Conservation (phyloP, 2,113 vertebrate species). For the Notothenia coriiceps region DNA sequence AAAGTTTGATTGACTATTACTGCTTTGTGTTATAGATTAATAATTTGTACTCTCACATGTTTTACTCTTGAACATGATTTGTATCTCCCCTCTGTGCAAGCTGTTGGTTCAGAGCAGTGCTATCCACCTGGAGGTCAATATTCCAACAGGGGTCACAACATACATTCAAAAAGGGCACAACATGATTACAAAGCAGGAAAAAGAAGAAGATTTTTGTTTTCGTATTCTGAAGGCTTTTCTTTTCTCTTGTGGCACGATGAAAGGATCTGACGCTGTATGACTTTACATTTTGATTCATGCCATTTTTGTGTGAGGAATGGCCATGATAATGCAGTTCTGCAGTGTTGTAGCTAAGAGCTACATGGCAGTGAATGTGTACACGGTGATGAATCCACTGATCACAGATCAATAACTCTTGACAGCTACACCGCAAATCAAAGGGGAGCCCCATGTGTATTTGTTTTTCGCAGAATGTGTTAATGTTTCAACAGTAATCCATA, state of each 20-base stretch:
- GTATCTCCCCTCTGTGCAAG: neutral
- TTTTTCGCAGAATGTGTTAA: slow-evolving; percentile 35
- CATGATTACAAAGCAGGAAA: neutral
- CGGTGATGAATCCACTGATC: slow-evolving; percentile 47
- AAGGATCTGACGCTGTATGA: neutral
- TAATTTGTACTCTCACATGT: neutral
- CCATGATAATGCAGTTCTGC: neutral
- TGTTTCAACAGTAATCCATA: slow-evolving; percentile 32
- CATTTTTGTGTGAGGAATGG: neutral
- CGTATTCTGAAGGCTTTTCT: neutral
- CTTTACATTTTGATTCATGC: neutral
- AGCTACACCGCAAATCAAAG: slow-evolving; percentile 38
- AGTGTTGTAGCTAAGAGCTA: slow-evolving; percentile 6
- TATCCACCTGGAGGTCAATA: neutral
- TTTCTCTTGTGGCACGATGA: neutral
- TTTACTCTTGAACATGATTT: neutral
- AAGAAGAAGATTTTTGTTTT: neutral
- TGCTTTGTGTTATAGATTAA: neutral
- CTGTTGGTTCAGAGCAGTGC: neutral
- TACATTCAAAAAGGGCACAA: neutral
- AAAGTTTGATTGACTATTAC: neutral
- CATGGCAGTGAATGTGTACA: slow-evolving; percentile 2
- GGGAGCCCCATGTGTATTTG: slow-evolving; percentile 7
- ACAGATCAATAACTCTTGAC: slow-evolving; percentile 40
- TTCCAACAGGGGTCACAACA: neutral